Evolutionary conservation across 1,140 invertebrate species (phyloP), one percentile per base, ranked within the genome.

Genomic region (Papilio aristodemus): DNA sequence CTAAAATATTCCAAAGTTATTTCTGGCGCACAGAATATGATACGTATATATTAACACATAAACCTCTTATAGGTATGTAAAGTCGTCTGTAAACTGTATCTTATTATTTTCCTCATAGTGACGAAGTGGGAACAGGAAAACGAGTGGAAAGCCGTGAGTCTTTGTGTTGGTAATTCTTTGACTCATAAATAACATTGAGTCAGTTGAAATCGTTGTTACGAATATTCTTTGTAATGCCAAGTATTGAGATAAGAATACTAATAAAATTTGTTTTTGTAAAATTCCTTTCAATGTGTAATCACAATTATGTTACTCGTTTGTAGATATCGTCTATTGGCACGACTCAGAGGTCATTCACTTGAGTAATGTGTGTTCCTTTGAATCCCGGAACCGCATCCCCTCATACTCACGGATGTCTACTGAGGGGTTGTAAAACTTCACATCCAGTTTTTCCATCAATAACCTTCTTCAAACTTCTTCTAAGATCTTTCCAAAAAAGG

Each of bases 111-210:
- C 46, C 46, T 54, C 10, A 54, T 43, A 41, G 13, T 22, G 10
- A 22, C 46, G 9, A 25, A 13, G 46, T 54, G 46, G 19, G 19
- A 54, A 54, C 46, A 54, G 46, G 46, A 54, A 54, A 54, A 54
- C 19, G 46, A 54, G 46, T 54, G 46, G 9, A 54, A 54, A 54
- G 10, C 46, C 46, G 9, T 41, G 39, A 17, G 41, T 43, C n/a
- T 43, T 38, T 54, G 46, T 22, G 5, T 54, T 54, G 46, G 46
- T 54, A 22, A 54, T 22, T 54, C 22, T 54, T 54, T 54, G 46
- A 54, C 17, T 54, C 46, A 50, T 50, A 14, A n/a, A 8, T 22
- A 14, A 17, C 4, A 54, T 54, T 54, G 46, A 54, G 19, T 54
- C 46, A 54, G 9, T 9, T 13, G 9, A 9, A 22, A 54, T 11